These are phyloP conservation scores for Daphoenositta chrysoptera DNA, from an alignment of 2,113 vertebrate species.

Conservation along the genomic window DNA sequence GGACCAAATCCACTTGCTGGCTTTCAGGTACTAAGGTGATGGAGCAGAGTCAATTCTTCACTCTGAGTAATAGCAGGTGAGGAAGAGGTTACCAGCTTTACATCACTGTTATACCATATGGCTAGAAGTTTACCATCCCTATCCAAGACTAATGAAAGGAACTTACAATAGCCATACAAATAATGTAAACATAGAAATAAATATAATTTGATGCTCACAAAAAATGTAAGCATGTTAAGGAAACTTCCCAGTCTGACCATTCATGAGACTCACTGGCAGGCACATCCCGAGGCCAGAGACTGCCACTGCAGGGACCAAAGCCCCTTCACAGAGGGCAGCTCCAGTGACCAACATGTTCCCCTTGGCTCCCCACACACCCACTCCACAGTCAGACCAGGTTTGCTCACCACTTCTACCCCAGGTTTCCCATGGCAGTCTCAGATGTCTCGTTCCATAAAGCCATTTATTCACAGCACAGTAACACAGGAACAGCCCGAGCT, in stretches of 20 bases:
- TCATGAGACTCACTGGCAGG: neutral
- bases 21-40: neutral
- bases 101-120: accelerated
- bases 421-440: neutral
- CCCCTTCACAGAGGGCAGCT: accelerated
- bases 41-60: neutral
- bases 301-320: neutral
- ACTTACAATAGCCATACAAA: neutral
- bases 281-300: neutral
- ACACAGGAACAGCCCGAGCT: accelerated
- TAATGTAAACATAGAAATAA: neutral
- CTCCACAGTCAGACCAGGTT: neutral
- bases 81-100: neutral
- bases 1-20: neutral
- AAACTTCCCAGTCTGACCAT: neutral
- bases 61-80: neutral
- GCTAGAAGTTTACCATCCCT: neutral
- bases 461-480: neutral
- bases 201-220: neutral
- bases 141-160: neutral
- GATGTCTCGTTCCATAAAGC: neutral
- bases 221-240: neutral
- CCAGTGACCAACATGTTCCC: accelerated
- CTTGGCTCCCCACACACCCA: neutral
- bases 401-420: accelerated